Conservation (phyloP, 2,113 vertebrate genomes). For the Lipotes vexillifer region DNA sequence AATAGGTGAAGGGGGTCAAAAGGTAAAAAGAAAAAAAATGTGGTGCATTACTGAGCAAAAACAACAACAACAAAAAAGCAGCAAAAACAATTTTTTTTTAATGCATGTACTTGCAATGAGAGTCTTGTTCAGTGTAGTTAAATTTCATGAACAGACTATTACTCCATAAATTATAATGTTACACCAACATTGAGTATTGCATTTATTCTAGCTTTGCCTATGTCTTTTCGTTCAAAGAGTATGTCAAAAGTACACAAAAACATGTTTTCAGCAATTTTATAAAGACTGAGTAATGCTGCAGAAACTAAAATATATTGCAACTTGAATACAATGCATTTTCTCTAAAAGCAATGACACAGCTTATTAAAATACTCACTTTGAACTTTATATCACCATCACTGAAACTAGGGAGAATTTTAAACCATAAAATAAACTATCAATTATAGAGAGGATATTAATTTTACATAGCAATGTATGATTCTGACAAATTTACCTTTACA, state of each 20-base stretch:
- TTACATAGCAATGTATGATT: background rate
- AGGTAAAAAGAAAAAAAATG: background rate
- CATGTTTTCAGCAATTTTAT: background rate
- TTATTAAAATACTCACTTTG: background rate
- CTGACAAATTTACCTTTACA: background rate
- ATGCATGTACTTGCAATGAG: background rate
- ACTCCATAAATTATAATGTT: background rate
- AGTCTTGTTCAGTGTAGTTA: background rate
- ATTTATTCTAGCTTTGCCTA: background rate
- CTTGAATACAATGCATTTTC: background rate
- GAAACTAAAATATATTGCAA: background rate
- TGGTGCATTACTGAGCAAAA: background rate
- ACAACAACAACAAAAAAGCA: background rate
- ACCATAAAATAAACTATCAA: background rate
- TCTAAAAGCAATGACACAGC: background rate
- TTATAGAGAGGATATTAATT: background rate
- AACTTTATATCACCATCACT: background rate
- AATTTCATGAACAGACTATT: background rate
- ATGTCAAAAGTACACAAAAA: background rate
- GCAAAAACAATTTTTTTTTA: background rate
- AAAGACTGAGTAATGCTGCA: background rate
- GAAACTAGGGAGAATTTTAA: background rate
- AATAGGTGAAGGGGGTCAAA: background rate
- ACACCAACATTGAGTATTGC: background rate
- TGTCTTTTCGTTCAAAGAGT: background rate